Conservation (phyloP, 1,140 invertebrate genomes). For the Trichomalopsis sarcophagae region DNA sequence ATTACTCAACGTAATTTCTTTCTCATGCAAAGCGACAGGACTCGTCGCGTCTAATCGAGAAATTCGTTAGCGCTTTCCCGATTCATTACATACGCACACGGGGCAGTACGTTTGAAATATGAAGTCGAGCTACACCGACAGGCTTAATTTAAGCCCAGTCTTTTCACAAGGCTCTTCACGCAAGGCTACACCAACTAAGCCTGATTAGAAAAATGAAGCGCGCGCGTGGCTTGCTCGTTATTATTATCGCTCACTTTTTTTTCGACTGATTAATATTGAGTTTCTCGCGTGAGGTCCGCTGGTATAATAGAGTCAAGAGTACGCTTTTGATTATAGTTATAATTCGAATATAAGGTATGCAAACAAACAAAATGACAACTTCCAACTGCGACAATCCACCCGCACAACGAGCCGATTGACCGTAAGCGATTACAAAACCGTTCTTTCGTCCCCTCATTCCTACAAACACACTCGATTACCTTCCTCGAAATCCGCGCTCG, state of each 20-base stretch:
- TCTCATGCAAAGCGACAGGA: too few relatives aligned
- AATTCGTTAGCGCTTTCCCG: not conserved
- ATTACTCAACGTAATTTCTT: not conserved
- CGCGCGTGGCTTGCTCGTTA: not conserved
- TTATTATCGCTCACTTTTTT: not conserved
- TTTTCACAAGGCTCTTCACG: not conserved
- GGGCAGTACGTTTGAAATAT: not conserved
- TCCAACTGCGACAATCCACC: too few relatives aligned
- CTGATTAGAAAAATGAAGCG: constrained; percentile 30
- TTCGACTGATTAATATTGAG: not conserved
- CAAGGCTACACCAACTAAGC: constrained; percentile 40
- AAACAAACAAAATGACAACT: too few relatives aligned
- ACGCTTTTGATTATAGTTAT: too few relatives aligned
- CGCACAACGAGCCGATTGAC: not conserved
- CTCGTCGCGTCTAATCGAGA: not conserved
- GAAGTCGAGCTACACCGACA: not conserved
- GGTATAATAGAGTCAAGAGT: too few relatives aligned
- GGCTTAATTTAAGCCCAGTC: constrained; percentile 28
- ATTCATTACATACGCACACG: not conserved
- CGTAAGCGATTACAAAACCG: not conserved
- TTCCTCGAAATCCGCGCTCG: not conserved
- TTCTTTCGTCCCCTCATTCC: not conserved
- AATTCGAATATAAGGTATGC: too few relatives aligned
- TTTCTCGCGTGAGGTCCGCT: too few relatives aligned
- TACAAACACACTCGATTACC: not conserved